These are phyloP conservation scores for Burhinus bistriatus DNA, from an alignment of 2,113 vertebrate species.

Conservation along the genomic window DNA sequence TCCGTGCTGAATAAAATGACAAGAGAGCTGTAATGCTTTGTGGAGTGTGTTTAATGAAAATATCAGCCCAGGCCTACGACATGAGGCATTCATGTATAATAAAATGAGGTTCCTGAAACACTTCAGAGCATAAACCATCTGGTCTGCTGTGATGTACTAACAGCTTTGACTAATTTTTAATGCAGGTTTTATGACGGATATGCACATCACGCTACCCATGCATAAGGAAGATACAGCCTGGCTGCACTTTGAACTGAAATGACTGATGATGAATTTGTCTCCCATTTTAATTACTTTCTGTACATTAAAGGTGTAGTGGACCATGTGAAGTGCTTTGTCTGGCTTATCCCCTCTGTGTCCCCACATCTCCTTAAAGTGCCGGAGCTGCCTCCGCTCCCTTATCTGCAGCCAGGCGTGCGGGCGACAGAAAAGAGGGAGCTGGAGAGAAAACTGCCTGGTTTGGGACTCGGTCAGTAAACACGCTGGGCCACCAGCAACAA, in stretches of 20 bases:
- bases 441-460: not conserved
- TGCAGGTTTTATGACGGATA: slow-evolving; percentile 53
- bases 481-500: not conserved
- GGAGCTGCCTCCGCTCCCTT: not conserved
- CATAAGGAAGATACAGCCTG: slow-evolving; percentile 9
- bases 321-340: slow-evolving; percentile 28
- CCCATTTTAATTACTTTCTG: slow-evolving; percentile 48
- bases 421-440: not conserved
- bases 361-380: not conserved
- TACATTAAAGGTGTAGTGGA: slow-evolving; percentile 31
- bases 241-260: not conserved
- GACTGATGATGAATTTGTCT: slow-evolving; percentile 43
- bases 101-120: slow-evolving; percentile 46
- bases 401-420: not conserved
- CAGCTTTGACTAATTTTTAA: slow-evolving; percentile 51
- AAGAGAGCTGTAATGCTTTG: not conserved
- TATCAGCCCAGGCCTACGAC: slow-evolving; percentile 22
- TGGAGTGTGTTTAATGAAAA: slow-evolving; percentile 51
- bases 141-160: slow-evolving; percentile 45
- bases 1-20: not conserved
- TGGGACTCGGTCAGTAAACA: not conserved
- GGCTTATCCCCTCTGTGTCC: not conserved
- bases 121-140: slow-evolving; percentile 62
- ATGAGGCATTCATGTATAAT: slow-evolving; percentile 12
- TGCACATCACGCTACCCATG: slow-evolving; percentile 31